Base-by-base conservation (phyloP, 2,888 invertebrate species). In the Apotomis capreana region DNA sequence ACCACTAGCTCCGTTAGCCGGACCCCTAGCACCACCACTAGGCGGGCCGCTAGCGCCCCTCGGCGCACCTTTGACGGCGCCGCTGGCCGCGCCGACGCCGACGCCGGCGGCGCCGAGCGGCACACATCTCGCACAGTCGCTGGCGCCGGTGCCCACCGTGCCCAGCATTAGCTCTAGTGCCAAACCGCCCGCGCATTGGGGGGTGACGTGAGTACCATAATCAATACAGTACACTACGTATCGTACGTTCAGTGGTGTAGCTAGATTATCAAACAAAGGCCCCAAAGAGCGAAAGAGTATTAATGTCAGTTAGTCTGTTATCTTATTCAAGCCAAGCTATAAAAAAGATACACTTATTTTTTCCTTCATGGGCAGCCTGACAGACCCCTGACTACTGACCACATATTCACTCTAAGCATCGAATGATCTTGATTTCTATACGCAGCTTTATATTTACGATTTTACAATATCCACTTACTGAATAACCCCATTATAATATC, bases 121-220 rank as follows among this genome's bases (percentile, higher is more conserved):
- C 40, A 87, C 90, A 46, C 94, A 92, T 81, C 88, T 94, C 10
- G 82, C 94, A 64, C 93, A 92, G 82, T 84, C 92, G 65, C 86
- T 92, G 67, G 94, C 94, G 73, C 94, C 94, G 55, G 92, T 92
- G 80, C 92, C 93, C 75, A 91, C 93, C 5, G 92, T 93, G 78
- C 90, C 92, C 80, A 91, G 93, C 85, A 91, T 92, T 86, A 90
- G 91, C 82, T 90, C 90, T 72, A 87, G 91, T 73, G 90, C 91
- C 78, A 93, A 93, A 78, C 91, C 93, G 78, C 90, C 93, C 76
- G 91, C 93, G 75, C 93, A 94, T 82, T 94, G 94, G 94, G 93
- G 94, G 78, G 91, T 93, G 83, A 93, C 93, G 94, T 94, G 85
- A 91, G 90, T 92, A 88, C 76, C 80, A 52, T 70, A 46, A 26